A percentile compares a stretch with the other conserved stretches of the same genome.
Conservation (phyloP, 2,113 vertebrate species). For the Cyanocitta stelleri region DNA sequence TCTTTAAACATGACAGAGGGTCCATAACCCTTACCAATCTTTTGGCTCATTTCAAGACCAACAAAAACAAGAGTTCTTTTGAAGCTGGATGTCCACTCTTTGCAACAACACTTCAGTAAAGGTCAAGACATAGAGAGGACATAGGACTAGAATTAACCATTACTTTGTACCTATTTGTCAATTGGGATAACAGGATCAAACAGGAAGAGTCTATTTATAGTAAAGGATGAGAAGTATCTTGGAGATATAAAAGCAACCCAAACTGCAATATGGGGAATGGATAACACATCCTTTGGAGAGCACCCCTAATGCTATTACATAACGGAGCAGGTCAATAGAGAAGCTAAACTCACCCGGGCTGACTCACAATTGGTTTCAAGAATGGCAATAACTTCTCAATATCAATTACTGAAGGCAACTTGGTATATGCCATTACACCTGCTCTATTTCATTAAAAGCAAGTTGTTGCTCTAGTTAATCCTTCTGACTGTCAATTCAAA, state of each 20-base stretch:
- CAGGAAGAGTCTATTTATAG: neutral
- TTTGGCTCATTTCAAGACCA: neutral
- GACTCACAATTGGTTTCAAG: neutral
- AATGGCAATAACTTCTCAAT: neutral
- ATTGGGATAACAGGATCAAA: neutral
- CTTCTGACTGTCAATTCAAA: neutral
- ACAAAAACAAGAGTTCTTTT: neutral
- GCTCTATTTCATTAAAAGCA: neutral
- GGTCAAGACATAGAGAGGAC: neutral
- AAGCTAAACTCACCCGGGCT: neutral
- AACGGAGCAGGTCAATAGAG: neutral
- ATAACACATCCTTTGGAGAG: neutral
- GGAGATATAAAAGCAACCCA: neutral
- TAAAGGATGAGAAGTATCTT: neutral
- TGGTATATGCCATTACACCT: neutral
- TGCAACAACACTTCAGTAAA: neutral
- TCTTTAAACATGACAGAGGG: neutral
- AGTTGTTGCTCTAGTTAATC: neutral
- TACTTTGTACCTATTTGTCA: neutral
- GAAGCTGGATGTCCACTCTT: neutral
- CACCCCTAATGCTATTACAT: neutral
- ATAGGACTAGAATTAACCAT: neutral
- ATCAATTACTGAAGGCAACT: neutral
- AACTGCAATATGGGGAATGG: neutral
- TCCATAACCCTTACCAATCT: neutral